Percentiles rank a stretch among this genome's conserved stretches.
phyloP scores from a whole-genome alignment of 2,888 invertebrate genomes.

The Druceiella hillmani region DNA sequence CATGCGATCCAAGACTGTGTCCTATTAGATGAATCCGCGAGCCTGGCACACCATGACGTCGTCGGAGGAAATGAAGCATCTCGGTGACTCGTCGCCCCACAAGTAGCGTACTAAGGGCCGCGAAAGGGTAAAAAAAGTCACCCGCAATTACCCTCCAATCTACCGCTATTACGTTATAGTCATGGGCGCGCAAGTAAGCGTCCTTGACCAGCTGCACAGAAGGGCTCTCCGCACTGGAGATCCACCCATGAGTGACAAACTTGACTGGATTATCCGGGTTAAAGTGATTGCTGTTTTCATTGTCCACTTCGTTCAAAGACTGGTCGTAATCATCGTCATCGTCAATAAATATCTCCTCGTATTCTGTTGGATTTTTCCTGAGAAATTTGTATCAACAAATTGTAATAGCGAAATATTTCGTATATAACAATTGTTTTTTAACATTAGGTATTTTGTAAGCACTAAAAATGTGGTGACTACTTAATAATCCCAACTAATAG shows the following conservation, averaged over 20 bases:
- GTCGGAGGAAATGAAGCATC: neutral
- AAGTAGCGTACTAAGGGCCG: constrained; percentile 14
- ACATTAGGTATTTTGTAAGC: too few species aligned
- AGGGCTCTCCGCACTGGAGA: constrained; percentile 29
- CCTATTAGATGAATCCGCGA: constrained; percentile 40
- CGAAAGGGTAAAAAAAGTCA: constrained; percentile 18
- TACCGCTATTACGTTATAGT: constrained; percentile 31
- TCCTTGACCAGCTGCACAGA: constrained; percentile 29
- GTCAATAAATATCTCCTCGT: neutral
- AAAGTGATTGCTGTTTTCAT: constrained; percentile 19
- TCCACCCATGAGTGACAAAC: constrained; percentile 34
- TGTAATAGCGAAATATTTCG: too few species aligned
- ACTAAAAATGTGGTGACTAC: too few species aligned
- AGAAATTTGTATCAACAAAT: too few species aligned
- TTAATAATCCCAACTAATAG: too few species aligned
- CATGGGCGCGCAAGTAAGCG: constrained; percentile 28
- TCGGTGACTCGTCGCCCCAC: neutral
- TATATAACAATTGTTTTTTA: too few species aligned
- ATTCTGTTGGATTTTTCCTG: too few species aligned
- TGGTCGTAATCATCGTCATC: neutral
- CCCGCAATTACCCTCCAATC: constrained; percentile 25
- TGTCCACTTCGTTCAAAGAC: too few species aligned
- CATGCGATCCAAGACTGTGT: constrained; percentile 57
- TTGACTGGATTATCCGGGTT: constrained; percentile 30
- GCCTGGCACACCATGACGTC: constrained; percentile 12